Evolutionary conservation across 1,140 invertebrate species (phyloP).

Genomic region (Paraescarpia echinospica): DNA sequence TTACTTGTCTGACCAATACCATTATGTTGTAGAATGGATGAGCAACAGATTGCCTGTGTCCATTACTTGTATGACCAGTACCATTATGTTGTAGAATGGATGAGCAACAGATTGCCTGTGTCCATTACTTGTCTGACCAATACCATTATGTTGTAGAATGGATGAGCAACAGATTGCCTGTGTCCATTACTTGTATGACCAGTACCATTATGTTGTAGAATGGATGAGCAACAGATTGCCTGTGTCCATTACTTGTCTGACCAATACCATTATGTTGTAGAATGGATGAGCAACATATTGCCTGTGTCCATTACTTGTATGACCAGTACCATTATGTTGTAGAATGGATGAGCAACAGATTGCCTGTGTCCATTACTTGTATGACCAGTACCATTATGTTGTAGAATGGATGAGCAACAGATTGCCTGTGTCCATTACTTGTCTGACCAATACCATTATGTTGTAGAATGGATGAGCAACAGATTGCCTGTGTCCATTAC

Average conservation of each 20-base stretch:
- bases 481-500: no score
- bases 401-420: constrained; percentile 93
- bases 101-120: constrained; percentile 97
- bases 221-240: constrained; percentile 99
- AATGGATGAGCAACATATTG: constrained; percentile 98
- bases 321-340: constrained; percentile 49
- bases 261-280: constrained; percentile 55
- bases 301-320: constrained; percentile 94
- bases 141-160: constrained; percentile 67
- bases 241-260: constrained; percentile 91
- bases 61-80: constrained; percentile 83
- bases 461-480: no score
- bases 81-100: constrained; percentile 73
- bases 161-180: constrained; percentile 98
- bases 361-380: constrained; percentile 93
- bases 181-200: constrained; percentile 92
- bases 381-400: constrained; percentile 62
- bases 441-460: no score
- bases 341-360: constrained; percentile 98
- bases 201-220: constrained; percentile 61
- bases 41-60: constrained; percentile 98
- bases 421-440: constrained; percentile 76
- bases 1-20: constrained; percentile 80
- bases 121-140: constrained; percentile 91
- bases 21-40: constrained; percentile 77